Conservation (phyloP, 1,140 invertebrate species). For the Bombus fervidus region DNA sequence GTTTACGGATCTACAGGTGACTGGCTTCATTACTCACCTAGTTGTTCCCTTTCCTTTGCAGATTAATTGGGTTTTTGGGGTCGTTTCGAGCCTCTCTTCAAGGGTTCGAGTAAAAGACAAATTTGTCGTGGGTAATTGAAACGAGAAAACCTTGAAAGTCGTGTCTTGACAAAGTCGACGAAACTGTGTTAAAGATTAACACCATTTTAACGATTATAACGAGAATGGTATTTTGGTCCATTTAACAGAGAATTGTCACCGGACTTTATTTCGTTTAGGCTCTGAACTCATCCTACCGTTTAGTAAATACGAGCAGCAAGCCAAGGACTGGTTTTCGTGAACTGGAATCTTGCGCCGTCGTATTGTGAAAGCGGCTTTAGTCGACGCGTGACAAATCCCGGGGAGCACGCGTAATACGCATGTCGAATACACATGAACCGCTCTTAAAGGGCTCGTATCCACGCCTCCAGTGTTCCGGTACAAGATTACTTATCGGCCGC, state of each 20-base stretch:
- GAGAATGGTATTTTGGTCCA: not conserved
- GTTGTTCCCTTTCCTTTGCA: not conserved
- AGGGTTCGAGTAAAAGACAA: not conserved
- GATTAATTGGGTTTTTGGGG: constrained; percentile 35
- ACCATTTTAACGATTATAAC: too few species aligned
- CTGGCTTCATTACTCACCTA: constrained; percentile 1
- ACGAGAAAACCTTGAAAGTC: not conserved
- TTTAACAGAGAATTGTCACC: constrained; percentile 7
- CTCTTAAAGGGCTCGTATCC: constrained; percentile 55
- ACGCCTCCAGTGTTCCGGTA: constrained; percentile 56
- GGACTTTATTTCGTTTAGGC: not conserved
- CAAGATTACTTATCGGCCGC: constrained; percentile 60
- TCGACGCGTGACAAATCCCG: constrained; percentile 51
- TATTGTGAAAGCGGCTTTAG: constrained; percentile 32
- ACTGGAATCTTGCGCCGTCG: not conserved
- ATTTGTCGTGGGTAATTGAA: not conserved
- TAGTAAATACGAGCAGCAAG: not conserved
- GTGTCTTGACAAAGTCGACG: not conserved
- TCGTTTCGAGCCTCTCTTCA: not conserved
- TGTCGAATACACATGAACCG: constrained; percentile 47
- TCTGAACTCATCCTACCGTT: not conserved
- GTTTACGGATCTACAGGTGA: constrained; percentile 50
- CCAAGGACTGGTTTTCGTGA: not conserved
- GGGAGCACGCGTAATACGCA: constrained; percentile 57
- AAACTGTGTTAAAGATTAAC: not conserved